phyloP scores from a whole-genome alignment of 2,797 vertebrate genomes.

The Brachyrhaphis roseni region DNA sequence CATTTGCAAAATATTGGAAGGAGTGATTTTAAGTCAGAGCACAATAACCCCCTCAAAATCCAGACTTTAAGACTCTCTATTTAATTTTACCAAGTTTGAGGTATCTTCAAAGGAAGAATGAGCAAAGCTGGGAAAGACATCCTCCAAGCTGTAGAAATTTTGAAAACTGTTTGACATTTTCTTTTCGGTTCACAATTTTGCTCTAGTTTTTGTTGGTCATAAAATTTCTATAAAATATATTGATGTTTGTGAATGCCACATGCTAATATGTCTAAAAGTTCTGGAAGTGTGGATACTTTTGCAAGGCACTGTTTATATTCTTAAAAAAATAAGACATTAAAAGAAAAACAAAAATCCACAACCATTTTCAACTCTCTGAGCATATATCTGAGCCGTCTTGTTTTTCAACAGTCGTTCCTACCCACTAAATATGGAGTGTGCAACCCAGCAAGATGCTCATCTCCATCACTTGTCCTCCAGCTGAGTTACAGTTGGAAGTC shows the following conservation, averaged over 20 bases:
- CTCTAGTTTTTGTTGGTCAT: neutral
- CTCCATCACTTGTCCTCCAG: conserved; percentile 48
- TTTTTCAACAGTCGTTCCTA: conserved; percentile 62
- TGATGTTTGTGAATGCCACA: neutral
- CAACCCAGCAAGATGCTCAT: conserved; percentile 51
- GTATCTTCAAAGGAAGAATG: neutral
- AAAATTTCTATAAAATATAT: neutral
- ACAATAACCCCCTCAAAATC: neutral
- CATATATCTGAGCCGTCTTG: conserved; percentile 29
- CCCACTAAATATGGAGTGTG: conserved; percentile 39
- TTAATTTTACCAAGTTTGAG: neutral
- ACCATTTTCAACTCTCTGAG: conserved; percentile 3
- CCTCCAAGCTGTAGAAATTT: neutral
- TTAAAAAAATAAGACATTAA: neutral
- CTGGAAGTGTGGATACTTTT: neutral
- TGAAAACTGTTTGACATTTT: neutral
- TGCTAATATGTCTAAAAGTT: neutral
- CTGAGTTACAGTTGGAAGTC: conserved; percentile 62
- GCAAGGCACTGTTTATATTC: neutral
- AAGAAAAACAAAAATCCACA: neutral
- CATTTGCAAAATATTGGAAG: neutral
- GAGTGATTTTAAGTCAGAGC: neutral
- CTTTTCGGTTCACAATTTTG: neutral
- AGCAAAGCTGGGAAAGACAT: neutral
- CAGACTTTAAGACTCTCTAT: neutral